These are phyloP conservation scores for Lutraria lutraria DNA, from an alignment of 2,888 invertebrate species.

Conservation along the genomic window DNA sequence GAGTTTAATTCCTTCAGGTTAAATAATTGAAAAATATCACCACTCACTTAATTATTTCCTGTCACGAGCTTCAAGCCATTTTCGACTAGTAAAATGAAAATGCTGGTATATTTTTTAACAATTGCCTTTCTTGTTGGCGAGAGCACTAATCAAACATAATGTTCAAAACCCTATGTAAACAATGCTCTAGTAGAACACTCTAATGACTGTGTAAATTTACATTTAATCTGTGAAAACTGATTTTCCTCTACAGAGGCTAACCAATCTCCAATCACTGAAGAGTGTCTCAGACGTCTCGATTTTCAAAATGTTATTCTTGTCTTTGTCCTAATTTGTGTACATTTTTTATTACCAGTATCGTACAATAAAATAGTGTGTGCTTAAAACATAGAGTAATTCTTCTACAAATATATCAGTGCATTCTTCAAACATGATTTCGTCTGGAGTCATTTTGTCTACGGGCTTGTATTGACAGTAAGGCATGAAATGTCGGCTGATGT, in stretches of 20 bases:
- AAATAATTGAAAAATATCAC: constrained; percentile 13
- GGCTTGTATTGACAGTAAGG: constrained; percentile 51
- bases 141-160: constrained; percentile 27
- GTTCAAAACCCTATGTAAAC: constrained; percentile 33
- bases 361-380: constrained; percentile 57
- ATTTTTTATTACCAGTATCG: constrained; percentile 54
- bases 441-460: constrained; percentile 48
- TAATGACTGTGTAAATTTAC: constrained; percentile 52
- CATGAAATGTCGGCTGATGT: constrained; percentile 36
- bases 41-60: neutral
- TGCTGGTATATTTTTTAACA: constrained; percentile 21
- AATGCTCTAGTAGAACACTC: constrained; percentile 26
- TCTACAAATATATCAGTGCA: constrained; percentile 61
- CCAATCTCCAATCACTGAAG: constrained; percentile 37
- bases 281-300: constrained; percentile 52
- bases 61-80: neutral
- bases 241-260: constrained; percentile 29
- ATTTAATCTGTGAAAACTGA: constrained; percentile 38
- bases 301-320: constrained; percentile 58
- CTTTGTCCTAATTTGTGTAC: constrained; percentile 63
- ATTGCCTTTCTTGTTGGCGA: constrained; percentile 31
- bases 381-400: constrained; percentile 59
- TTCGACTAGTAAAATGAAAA: constrained; percentile 3
- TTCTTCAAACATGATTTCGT: constrained; percentile 51
- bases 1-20: constrained; percentile 13